phyloP scores from a whole-genome alignment of 2,797 vertebrate species.

The Manis pentadactyla region DNA sequence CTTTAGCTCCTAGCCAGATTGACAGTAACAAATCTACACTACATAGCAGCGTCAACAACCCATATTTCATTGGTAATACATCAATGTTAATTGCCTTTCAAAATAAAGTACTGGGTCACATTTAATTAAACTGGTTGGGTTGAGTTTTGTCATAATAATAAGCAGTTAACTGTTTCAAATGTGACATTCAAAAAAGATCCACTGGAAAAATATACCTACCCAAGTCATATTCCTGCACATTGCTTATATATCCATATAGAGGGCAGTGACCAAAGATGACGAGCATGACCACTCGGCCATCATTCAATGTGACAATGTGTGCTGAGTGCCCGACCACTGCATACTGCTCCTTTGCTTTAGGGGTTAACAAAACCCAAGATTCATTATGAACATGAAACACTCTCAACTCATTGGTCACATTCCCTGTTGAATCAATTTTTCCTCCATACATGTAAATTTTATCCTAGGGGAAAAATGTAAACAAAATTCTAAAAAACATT shows the following conservation, averaged over 20 bases:
- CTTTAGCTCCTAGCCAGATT: conserved; percentile 1
- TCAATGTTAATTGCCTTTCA: conserved; percentile 30
- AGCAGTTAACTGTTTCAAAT: background rate
- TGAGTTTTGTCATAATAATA: conserved; percentile 36
- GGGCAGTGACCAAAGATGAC: conserved; percentile 98
- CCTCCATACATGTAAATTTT: conserved; percentile 99
- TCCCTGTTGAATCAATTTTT: conserved; percentile 96
- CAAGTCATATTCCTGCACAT: conserved; percentile 95
- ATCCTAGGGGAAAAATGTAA: conserved; percentile 87
- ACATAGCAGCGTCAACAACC: background rate
- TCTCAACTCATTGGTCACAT: conserved; percentile 96
- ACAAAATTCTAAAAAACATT: conserved; percentile 32
- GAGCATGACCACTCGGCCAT: conserved; percentile 91
- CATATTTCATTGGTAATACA: conserved; percentile 1
- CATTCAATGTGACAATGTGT: conserved; percentile 90
- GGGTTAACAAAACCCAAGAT: conserved; percentile 91
- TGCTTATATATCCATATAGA: conserved; percentile 97
- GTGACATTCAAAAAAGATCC: background rate
- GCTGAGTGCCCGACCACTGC: conserved; percentile 98
- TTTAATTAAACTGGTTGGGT: background rate
- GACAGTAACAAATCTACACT: conserved; percentile 15
- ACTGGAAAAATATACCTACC: conserved; percentile 84
- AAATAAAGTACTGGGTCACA: conserved; percentile 43
- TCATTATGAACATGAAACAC: conserved; percentile 94
- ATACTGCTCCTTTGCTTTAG: conserved; percentile 93